Percentiles rank a stretch among this genome's conserved stretches.
Conservation (phyloP, 2,113 vertebrate genomes). For the Atractosteus spatula region DNA sequence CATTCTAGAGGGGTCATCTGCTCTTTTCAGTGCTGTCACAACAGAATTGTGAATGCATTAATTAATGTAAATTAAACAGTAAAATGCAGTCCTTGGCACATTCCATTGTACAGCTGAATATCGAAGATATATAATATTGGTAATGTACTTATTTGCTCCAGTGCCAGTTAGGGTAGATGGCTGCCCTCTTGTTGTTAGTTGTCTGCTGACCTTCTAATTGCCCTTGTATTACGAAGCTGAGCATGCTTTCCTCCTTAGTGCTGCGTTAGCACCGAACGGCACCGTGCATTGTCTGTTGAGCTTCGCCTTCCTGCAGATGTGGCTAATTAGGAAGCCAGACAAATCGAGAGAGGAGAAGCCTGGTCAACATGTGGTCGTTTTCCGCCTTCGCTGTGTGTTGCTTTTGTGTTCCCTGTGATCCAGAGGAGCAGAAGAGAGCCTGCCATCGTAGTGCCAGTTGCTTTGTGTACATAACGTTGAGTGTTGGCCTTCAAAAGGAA, state of each 20-base stretch:
- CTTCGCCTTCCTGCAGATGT: conserved; percentile 32
- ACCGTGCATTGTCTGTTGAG: conserved; percentile 21
- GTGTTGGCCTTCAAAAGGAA: conserved; percentile 64
- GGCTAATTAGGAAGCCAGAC: conserved; percentile 28
- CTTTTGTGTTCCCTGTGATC: conserved; percentile 27
- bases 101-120: too few relatives aligned
- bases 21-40: too few relatives aligned
- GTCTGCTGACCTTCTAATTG: too few relatives aligned
- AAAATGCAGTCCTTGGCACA: too few relatives aligned
- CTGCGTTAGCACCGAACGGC: not conserved
- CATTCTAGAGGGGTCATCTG: too few relatives aligned
- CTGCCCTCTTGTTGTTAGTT: not conserved
- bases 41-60: too few relatives aligned
- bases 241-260: not conserved
- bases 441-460: conserved; percentile 42
- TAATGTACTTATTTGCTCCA: too few relatives aligned
- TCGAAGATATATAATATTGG: too few relatives aligned
- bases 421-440: conserved; percentile 39
- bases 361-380: conserved; percentile 37
- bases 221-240: not conserved
- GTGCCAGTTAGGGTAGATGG: not conserved
- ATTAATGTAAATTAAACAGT: too few relatives aligned
- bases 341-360: conserved; percentile 34
- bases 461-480: conserved; percentile 56
- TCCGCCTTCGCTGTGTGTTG: conserved; percentile 40